phyloP scores from a whole-genome alignment of 2,113 vertebrate species.

The Platysteira castanea region DNA sequence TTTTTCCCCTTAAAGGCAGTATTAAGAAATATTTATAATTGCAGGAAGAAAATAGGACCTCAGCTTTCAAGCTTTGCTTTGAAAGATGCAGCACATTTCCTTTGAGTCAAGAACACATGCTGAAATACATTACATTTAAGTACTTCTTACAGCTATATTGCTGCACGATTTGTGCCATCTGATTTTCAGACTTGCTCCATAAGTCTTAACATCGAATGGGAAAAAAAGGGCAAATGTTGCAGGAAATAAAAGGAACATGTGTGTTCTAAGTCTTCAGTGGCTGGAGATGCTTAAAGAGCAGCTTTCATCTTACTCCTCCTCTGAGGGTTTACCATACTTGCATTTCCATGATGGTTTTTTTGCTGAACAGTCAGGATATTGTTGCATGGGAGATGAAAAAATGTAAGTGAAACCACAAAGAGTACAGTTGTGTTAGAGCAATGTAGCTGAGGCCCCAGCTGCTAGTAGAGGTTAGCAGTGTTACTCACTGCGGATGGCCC shows the following conservation, averaged over 20 bases:
- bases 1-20: not conserved
- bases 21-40: conserved; percentile 6
- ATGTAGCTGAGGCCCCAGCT: not conserved
- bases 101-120: conserved; percentile 34
- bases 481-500: not conserved
- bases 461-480: not conserved
- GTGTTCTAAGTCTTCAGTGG: conserved; percentile 14
- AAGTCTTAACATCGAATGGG: not conserved
- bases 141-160: not conserved
- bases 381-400: conserved; percentile 27
- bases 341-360: not conserved
- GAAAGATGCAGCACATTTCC: conserved; percentile 26
- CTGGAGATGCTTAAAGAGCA: conserved; percentile 56
- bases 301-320: conserved; percentile 48
- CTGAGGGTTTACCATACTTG: conserved; percentile 22
- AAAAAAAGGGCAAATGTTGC: conserved; percentile 32
- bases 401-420: conserved; percentile 3
- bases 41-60: not conserved
- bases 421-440: not conserved
- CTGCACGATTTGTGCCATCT: conserved; percentile 40
- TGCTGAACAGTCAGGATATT: conserved; percentile 51
- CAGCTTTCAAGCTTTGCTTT: conserved; percentile 23
- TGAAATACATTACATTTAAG: conserved; percentile 15
- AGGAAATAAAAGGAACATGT: conserved; percentile 56
- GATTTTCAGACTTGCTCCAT: conserved; percentile 47